Conservation (phyloP, 2,113 vertebrate species). For the Eleginops maclovinus region DNA sequence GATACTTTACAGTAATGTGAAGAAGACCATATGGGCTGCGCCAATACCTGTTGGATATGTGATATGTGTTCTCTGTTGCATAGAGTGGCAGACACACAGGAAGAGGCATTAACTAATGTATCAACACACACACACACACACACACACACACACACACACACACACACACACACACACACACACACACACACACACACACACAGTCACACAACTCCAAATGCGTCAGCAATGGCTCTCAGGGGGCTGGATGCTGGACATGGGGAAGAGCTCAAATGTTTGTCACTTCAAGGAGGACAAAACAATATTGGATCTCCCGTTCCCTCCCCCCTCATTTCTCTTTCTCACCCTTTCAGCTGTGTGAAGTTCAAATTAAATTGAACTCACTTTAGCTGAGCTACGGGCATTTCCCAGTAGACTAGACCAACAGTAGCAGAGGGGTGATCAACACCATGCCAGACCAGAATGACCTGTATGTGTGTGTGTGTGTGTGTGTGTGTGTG, state of each 20-base stretch:
- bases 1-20: slow-evolving; percentile 50
- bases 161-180: neutral
- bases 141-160: neutral
- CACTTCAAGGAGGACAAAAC: slow-evolving; percentile 65
- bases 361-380: slow-evolving; percentile 78
- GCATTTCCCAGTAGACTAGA: slow-evolving; percentile 70
- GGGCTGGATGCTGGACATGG: slow-evolving; percentile 10
- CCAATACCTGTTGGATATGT: slow-evolving; percentile 39
- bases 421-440: slow-evolving; percentile 56
- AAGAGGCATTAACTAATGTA: neutral
- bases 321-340: neutral
- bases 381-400: slow-evolving; percentile 64
- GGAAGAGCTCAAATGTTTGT: slow-evolving; percentile 48
- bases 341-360: slow-evolving; percentile 13
- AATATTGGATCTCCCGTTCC: slow-evolving; percentile 31
- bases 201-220: slow-evolving; percentile 8
- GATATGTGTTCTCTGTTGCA: slow-evolving; percentile 36
- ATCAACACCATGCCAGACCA: slow-evolving; percentile 44
- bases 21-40: slow-evolving; percentile 47
- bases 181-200: slow-evolving; percentile 1
- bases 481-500: slow-evolving; percentile 12
- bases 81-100: slow-evolving; percentile 23
- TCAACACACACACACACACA: slow-evolving; percentile 12
- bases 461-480: slow-evolving; percentile 50
- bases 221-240: slow-evolving; percentile 24